Evolutionary conservation across 2,113 vertebrate species (phyloP).

Genomic region (Atherinomorus stipes): DNA sequence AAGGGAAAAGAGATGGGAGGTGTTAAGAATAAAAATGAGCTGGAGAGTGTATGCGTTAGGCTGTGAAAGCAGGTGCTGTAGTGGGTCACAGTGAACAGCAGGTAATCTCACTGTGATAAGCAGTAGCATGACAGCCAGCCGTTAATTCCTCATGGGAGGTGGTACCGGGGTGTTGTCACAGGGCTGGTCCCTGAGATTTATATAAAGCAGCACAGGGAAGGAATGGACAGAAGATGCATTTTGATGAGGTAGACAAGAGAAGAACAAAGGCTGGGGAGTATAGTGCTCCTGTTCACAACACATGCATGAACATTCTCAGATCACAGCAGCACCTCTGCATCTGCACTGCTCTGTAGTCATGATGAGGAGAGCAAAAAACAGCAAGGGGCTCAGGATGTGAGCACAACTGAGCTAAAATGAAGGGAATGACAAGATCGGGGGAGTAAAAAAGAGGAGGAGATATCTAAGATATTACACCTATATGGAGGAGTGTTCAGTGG

Average conservation of each 20-base stretch:
- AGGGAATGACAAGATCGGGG: constrained; percentile 28
- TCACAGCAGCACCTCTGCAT: constrained; percentile 53
- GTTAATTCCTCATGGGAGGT: constrained; percentile 72
- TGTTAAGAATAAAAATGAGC: constrained; percentile 29
- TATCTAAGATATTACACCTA: constrained; percentile 74
- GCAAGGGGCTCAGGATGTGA: constrained; percentile 42
- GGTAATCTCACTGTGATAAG: constrained; percentile 72
- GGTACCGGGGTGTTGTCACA: constrained; percentile 35
- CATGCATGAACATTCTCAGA: constrained; percentile 40
- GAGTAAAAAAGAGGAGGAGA: constrained; percentile 49
- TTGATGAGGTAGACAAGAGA: constrained; percentile 23
- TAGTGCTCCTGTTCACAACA: constrained; percentile 20
- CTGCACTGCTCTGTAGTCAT: constrained; percentile 73
- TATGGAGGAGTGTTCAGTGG: constrained; percentile 68
- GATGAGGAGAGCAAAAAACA: constrained; percentile 63
- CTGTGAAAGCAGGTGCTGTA: constrained; percentile 67
- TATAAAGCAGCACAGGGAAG: constrained; percentile 39
- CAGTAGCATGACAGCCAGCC: constrained; percentile 65
- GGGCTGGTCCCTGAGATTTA: constrained; percentile 38
- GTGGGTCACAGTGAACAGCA: constrained; percentile 60
- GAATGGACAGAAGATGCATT: constrained; percentile 36
- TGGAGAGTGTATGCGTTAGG: constrained; percentile 42
- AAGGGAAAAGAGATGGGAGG: constrained; percentile 17
- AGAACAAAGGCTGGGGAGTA: constrained; percentile 6
- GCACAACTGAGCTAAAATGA: constrained; percentile 33